phyloP scores from a whole-genome alignment of 2,797 vertebrate genomes.

The Pampus argenteus region DNA sequence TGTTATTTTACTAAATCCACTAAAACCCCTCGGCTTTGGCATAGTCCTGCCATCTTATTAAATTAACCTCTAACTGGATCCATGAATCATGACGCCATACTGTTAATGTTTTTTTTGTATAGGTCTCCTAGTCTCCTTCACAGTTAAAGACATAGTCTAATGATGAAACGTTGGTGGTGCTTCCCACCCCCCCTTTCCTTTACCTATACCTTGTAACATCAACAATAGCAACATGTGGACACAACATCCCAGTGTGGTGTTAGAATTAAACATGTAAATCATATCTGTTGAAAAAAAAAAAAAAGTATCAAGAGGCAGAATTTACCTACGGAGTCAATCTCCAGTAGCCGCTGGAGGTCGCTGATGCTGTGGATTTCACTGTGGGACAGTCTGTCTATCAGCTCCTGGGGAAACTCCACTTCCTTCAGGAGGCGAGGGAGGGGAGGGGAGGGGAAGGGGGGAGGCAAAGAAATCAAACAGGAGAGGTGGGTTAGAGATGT shows the following conservation, averaged over 20 bases:
- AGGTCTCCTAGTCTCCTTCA: neutral
- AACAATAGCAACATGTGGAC: constrained; percentile 30
- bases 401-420: constrained; percentile 95
- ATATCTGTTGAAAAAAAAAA: constrained; percentile 46
- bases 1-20: constrained; percentile 8
- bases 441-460: neutral
- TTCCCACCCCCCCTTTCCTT: neutral
- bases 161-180: constrained; percentile 1
- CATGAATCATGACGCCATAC: neutral
- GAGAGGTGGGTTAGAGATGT: constrained; percentile 64
- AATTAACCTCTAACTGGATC: neutral
- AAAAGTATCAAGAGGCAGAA: constrained; percentile 85
- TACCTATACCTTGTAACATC: constrained; percentile 13
- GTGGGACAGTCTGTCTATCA: constrained; percentile 94
- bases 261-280: constrained; percentile 35
- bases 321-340: constrained; percentile 99
- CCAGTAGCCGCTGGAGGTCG: constrained; percentile 98
- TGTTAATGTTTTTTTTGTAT: neutral
- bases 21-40: neutral
- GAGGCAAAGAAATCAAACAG: constrained; percentile 60
- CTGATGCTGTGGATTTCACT: constrained; percentile 99
- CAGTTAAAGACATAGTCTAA: neutral
- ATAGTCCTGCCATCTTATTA: neutral
- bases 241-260: constrained; percentile 3
- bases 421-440: constrained; percentile 82